A percentile compares a stretch with the other conserved stretches of the same genome.
Evolutionary conservation across 2,888 invertebrate genomes (phyloP).

Genomic region (Ophioninae sp.): DNA sequence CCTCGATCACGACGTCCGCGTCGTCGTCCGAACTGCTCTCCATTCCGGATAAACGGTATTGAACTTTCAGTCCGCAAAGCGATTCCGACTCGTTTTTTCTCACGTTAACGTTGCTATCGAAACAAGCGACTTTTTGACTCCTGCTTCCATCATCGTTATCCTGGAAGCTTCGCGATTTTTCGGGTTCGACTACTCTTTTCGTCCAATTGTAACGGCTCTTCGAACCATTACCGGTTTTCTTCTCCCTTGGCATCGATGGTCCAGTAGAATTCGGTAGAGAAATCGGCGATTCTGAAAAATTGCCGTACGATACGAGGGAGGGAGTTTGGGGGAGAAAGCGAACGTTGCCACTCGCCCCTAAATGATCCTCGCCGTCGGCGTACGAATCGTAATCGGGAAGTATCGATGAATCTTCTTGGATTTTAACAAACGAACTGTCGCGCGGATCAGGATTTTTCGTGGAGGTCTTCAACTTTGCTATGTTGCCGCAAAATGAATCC

Average conservation of each 20-base stretch:
- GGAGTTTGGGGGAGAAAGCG: background rate
- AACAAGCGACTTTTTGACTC: conserved; percentile 24
- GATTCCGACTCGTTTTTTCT: conserved; percentile 66
- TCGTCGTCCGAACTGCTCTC: conserved; percentile 70
- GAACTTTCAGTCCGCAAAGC: conserved; percentile 73
- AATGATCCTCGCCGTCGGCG: background rate
- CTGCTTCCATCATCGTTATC: conserved; percentile 15
- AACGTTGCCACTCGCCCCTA: conserved; percentile 18
- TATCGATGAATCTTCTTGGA: background rate
- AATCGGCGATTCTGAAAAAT: conserved; percentile 11
- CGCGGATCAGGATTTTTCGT: no score
- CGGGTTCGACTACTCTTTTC: background rate
- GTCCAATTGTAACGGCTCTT: background rate
- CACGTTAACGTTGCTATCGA: conserved; percentile 39
- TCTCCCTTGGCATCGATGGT: background rate
- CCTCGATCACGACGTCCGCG: conserved; percentile 72
- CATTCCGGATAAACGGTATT: conserved; percentile 69
- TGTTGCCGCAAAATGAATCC: conserved; percentile 64
- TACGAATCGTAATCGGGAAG: conserved; percentile 1
- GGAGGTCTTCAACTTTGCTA: conserved; percentile 59
- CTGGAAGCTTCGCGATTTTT: background rate
- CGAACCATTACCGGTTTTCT: background rate
- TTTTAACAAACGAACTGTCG: no score
- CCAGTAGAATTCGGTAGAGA: background rate
- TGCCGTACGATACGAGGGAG: background rate